These are phyloP conservation scores for Cisticola juncidis DNA, from an alignment of 2,113 vertebrate genomes.

Conservation along the genomic window DNA sequence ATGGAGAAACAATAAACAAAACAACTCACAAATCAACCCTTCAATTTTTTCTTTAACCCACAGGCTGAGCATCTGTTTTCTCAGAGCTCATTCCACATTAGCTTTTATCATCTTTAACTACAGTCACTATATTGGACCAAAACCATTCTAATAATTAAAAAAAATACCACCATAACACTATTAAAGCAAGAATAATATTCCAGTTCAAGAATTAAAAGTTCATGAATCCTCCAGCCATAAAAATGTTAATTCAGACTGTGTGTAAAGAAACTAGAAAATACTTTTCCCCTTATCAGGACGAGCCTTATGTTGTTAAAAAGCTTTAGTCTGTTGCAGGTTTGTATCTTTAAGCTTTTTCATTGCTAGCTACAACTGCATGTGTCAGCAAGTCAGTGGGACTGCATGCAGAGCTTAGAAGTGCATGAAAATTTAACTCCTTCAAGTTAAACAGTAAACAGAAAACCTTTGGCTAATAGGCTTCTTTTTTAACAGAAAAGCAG, in stretches of 20 bases:
- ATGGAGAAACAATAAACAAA: neutral
- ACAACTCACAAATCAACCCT: neutral
- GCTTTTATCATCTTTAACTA: neutral
- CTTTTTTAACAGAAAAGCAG: neutral
- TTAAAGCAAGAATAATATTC: neutral
- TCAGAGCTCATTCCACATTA: neutral
- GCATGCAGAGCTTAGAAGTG: neutral
- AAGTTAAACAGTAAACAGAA: neutral
- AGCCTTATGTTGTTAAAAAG: neutral
- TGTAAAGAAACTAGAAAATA: neutral
- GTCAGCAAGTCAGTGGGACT: neutral
- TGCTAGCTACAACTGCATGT: neutral
- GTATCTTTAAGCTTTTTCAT: neutral
- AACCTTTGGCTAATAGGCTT: neutral
- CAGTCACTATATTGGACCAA: neutral
- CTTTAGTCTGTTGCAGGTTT: neutral
- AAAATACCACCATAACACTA: neutral
- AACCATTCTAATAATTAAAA: neutral
- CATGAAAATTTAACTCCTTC: neutral
- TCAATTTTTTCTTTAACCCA: neutral
- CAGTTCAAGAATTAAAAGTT: neutral
- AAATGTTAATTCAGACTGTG: neutral
- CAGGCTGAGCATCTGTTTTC: neutral
- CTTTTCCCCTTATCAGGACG: neutral
- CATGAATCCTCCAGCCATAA: neutral